Evolutionary conservation across 2,113 vertebrate genomes (phyloP).

Genomic region (Pica pica): DNA sequence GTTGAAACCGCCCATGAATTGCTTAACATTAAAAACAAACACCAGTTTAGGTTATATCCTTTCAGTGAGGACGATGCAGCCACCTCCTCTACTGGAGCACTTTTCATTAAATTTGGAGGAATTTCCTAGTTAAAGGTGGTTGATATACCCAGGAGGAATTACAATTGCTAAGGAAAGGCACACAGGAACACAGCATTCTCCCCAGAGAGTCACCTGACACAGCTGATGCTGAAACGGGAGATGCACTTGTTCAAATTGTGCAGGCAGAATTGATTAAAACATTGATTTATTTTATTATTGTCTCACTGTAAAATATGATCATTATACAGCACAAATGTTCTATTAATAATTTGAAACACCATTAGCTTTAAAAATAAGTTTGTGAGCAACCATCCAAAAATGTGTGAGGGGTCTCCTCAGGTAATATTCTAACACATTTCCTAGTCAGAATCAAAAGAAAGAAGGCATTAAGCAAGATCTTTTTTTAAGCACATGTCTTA

Average conservation of each 20-base stretch:
- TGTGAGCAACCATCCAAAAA: neutral
- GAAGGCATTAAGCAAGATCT: neutral
- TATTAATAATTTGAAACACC: neutral
- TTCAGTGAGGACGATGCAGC: neutral
- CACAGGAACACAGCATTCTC: neutral
- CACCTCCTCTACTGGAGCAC: neutral
- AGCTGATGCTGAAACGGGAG: neutral
- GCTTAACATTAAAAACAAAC: neutral
- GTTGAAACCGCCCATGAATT: accelerated
- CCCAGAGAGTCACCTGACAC: neutral
- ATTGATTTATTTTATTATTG: neutral
- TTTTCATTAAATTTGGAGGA: neutral
- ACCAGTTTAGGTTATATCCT: neutral
- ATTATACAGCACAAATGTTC: neutral
- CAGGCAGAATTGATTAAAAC: neutral
- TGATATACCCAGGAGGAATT: neutral
- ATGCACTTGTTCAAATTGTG: accelerated
- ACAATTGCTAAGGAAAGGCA: neutral
- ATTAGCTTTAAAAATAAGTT: neutral
- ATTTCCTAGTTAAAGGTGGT: neutral
- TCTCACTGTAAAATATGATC: neutral
- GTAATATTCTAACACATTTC: neutral
- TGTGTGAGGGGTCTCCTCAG: neutral
- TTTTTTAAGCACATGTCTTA: neutral
- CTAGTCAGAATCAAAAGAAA: neutral